Base-by-base conservation (phyloP, 2,113 vertebrate genomes). In the Python bivittatus region DNA sequence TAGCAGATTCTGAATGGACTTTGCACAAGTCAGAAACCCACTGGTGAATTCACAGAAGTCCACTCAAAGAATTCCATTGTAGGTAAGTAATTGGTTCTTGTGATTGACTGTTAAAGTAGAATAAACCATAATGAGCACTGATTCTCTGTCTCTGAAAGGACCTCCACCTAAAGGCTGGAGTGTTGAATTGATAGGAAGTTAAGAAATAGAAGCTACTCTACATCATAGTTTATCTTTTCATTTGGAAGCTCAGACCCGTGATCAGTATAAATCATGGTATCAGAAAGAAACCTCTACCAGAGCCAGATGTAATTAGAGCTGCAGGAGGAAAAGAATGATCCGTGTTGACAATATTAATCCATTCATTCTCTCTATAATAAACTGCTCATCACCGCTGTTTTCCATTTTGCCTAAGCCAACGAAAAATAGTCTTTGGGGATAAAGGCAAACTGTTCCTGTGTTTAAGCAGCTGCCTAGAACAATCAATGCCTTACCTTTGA, bases 401-500 rank as follows among this genome's bases (percentile, higher is more conserved):
- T 10, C 53, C 27, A 79, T 44, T 79, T 57, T 72, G 17, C 91
- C 25, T n/a, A 88, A 92, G 53, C 64, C 33, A 88, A 79, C 17
- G n/a, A 72, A 88, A 88, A n/a, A 61, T 87, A 23, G 23, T 53
- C 84, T 86, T 68, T 54, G 6, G 48, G 64, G 48, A 68, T 25
- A 64, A 48, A 52, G 15, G 57, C 83, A 88, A 48, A 54, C 38
- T 56, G 52, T 56, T 38, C 8, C 38, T 42, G 3, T 79, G 0
- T 44, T 88, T 79, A 54, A 88, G 38, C 64, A 92, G 64, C 64
- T 92, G 86, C 91, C 86, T 92, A n/a, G 60, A 48, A 83, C 86
- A 88, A 48, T 72, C 54, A 42, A 13, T 58, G 42, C 33, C 61
- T 92, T 79, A 58, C 79, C 53, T 27, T 79, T 54, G 13, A 57